Percentiles rank a stretch among this genome's conserved stretches.
Evolutionary conservation across 2,797 vertebrate genomes (phyloP).

Genomic region (Coluber constrictor): DNA sequence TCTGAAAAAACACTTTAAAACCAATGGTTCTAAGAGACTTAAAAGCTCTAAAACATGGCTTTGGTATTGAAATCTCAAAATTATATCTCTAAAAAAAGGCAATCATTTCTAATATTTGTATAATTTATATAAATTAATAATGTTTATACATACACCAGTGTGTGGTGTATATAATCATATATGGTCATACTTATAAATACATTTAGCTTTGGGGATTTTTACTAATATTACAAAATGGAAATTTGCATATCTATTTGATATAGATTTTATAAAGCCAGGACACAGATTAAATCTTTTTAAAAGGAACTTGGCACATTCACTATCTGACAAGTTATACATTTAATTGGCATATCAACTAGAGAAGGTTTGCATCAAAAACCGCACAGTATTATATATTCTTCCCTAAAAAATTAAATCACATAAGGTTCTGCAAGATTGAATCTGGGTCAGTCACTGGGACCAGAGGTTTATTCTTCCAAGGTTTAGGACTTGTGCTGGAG

Average conservation of each 20-base stretch:
- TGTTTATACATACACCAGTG: background rate
- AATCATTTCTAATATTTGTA: background rate
- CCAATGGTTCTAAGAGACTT: background rate
- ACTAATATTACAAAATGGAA: background rate
- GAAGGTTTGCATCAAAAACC: background rate
- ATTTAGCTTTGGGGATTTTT: background rate
- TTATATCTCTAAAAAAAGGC: background rate
- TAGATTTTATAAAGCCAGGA: background rate
- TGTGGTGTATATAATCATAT: background rate
- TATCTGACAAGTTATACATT: background rate
- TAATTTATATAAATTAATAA: background rate
- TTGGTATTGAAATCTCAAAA: background rate
- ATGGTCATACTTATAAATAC: background rate
- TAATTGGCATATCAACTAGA: background rate
- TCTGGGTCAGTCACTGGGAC: background rate
- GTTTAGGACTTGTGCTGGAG: background rate
- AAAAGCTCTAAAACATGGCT: background rate
- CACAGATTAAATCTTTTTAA: background rate
- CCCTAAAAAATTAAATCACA: background rate
- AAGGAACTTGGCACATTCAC: background rate
- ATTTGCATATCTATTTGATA: background rate
- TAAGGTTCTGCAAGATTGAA: background rate
- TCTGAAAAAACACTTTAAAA: background rate
- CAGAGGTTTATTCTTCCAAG: background rate
- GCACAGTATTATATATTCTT: background rate